Conservation (phyloP, 2,797 vertebrate genomes). For the Muraenolepis orangiensis region DNA sequence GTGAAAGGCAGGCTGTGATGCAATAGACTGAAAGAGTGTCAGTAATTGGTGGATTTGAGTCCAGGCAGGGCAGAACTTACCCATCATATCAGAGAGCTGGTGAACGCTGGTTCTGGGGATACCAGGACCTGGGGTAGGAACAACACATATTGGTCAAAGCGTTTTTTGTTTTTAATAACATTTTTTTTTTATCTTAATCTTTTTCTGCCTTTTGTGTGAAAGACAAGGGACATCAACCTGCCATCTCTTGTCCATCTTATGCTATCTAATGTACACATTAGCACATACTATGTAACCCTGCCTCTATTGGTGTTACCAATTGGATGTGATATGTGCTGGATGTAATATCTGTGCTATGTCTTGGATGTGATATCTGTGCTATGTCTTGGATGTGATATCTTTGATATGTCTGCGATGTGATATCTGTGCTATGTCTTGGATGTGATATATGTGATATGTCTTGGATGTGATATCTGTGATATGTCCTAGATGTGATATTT, state of each 20-base stretch:
- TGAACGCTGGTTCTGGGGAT: conserved; percentile 62
- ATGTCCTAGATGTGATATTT: neutral
- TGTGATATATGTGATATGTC: neutral
- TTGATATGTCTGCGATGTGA: too few relatives aligned
- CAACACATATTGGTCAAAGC: neutral
- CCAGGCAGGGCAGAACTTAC: conserved; percentile 42
- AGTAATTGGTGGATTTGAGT: neutral
- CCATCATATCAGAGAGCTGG: conserved; percentile 51
- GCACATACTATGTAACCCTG: too few relatives aligned
- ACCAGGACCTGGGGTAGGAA: conserved; percentile 56
- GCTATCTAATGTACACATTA: too few relatives aligned
- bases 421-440: neutral
- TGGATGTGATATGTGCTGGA: too few relatives aligned
- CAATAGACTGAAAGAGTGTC: conserved; percentile 14
- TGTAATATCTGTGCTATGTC: too few relatives aligned
- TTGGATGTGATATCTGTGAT: neutral
- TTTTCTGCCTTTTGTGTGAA: neutral
- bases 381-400: neutral
- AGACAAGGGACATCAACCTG: too few relatives aligned
- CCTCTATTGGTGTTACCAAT: too few relatives aligned
- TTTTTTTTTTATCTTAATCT: neutral
- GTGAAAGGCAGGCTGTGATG: conserved; percentile 21
- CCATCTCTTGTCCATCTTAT: too few relatives aligned
- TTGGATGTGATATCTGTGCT: too few relatives aligned
- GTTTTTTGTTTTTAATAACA: neutral